These are phyloP conservation scores for Xenentodon cancila DNA, from an alignment of 2,797 vertebrate species.

Conservation along the genomic window DNA sequence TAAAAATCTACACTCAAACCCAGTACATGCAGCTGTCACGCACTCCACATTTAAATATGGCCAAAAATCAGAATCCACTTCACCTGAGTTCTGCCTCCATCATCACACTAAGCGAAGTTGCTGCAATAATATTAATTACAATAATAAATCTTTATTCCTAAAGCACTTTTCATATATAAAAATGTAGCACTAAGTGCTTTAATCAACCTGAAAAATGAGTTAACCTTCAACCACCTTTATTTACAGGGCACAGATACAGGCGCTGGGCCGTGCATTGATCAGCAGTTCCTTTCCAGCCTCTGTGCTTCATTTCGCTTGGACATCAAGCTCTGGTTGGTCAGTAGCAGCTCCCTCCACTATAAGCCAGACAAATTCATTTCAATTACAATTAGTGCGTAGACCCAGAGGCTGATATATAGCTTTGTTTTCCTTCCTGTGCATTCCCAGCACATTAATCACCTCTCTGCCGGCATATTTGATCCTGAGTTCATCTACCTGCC, in stretches of 20 bases:
- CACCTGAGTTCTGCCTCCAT: conserved; percentile 18
- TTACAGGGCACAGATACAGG: conserved; percentile 36
- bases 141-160: too few species aligned
- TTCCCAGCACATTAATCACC: conserved; percentile 79
- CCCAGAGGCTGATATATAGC: conserved; percentile 79
- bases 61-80: too few species aligned
- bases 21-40: too few species aligned
- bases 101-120: conserved; percentile 5
- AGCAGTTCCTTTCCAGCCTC: conserved; percentile 40
- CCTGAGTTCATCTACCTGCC: conserved; percentile 82
- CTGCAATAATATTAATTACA: too few species aligned
- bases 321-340: conserved; percentile 67
- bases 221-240: conserved; percentile 32
- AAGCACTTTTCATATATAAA: too few species aligned
- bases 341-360: conserved; percentile 70
- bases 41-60: too few species aligned
- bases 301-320: conserved; percentile 65
- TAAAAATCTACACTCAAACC: too few species aligned
- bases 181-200: too few species aligned
- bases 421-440: conserved; percentile 77
- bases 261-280: conserved; percentile 56
- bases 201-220: conserved; percentile 33
- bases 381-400: conserved; percentile 83
- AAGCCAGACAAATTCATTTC: conserved; percentile 81
- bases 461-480: conserved; percentile 68